phyloP scores from a whole-genome alignment of 2,888 invertebrate genomes.

The Drosophila rellima region DNA sequence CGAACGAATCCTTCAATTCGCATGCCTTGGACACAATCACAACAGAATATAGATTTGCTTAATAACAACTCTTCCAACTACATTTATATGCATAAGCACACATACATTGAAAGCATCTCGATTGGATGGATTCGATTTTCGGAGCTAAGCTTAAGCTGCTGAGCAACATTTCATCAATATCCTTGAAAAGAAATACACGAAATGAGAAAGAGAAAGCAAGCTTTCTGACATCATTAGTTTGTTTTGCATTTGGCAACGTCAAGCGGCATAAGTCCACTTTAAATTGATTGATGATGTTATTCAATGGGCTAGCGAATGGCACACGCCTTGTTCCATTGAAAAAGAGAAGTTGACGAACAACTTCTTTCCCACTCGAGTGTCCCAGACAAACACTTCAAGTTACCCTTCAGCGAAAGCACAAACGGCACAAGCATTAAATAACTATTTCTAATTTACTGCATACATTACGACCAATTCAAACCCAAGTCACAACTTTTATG shows the following conservation, averaged over 20 bases:
- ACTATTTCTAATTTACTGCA: slow-evolving; percentile 28
- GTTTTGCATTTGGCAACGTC: slow-evolving; percentile 62
- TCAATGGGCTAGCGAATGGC: slow-evolving; percentile 31
- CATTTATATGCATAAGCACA: neutral
- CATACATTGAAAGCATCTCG: neutral
- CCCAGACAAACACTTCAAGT: slow-evolving; percentile 13
- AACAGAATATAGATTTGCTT: slow-evolving; percentile 12
- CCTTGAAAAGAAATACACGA: slow-evolving; percentile 5
- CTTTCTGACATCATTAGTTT: slow-evolving; percentile 68
- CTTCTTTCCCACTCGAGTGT: slow-evolving; percentile 3
- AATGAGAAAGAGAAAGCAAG: slow-evolving; percentile 13
- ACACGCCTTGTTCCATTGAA: slow-evolving; percentile 25
- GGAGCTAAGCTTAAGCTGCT: slow-evolving; percentile 13
- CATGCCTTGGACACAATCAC: slow-evolving; percentile 1
- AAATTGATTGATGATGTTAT: slow-evolving; percentile 71
- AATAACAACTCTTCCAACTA: slow-evolving; percentile 6
- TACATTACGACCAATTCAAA: slow-evolving; percentile 15
- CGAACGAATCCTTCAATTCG: neutral
- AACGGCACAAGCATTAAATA: slow-evolving; percentile 22
- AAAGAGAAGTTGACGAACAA: slow-evolving; percentile 41
- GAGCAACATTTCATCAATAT: slow-evolving; percentile 26
- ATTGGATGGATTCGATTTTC: slow-evolving; percentile 7
- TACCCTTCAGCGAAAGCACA: slow-evolving; percentile 4
- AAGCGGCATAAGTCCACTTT: slow-evolving; percentile 61
- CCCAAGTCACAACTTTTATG: slow-evolving; percentile 12